These are phyloP conservation scores for human (Homo sapiens) DNA, from an alignment of 2,113 vertebrate genomes.

Conservation along the genomic window DNA sequence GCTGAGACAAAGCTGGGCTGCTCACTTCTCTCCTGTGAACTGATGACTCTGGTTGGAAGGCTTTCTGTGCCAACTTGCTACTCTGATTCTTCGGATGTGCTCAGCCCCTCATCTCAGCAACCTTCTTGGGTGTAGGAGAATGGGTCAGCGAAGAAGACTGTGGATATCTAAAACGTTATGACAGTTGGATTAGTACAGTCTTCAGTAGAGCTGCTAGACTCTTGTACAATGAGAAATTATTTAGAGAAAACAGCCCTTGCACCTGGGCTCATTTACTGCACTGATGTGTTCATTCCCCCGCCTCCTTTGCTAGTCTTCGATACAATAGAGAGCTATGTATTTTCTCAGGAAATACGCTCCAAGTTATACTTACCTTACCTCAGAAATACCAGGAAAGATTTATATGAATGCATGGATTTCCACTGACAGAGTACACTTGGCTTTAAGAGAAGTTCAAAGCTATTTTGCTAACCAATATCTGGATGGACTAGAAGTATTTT, in stretches of 20 bases:
- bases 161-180: not conserved
- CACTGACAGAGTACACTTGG: not conserved
- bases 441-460: conserved; percentile 20
- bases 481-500: not conserved
- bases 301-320: not conserved
- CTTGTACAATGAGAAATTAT: not conserved
- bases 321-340: not conserved
- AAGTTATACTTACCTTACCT: not conserved
- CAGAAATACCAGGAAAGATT: not conserved
- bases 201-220: not conserved
- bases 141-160: too few species aligned
- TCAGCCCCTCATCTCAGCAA: not conserved
- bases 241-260: not conserved
- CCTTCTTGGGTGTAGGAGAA: not conserved
- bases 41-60: too few species aligned
- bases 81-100: too few species aligned
- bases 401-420: not conserved
- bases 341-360: not conserved
- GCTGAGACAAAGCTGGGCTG: not conserved
- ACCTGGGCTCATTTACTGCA: not conserved
- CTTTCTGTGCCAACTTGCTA: fast-evolving
- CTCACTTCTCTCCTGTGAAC: not conserved
- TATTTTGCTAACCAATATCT: not conserved
- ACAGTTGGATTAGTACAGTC: not conserved
- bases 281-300: not conserved